Base-by-base conservation (phyloP, 1,140 invertebrate genomes). In the Wasmannia auropunctata region DNA sequence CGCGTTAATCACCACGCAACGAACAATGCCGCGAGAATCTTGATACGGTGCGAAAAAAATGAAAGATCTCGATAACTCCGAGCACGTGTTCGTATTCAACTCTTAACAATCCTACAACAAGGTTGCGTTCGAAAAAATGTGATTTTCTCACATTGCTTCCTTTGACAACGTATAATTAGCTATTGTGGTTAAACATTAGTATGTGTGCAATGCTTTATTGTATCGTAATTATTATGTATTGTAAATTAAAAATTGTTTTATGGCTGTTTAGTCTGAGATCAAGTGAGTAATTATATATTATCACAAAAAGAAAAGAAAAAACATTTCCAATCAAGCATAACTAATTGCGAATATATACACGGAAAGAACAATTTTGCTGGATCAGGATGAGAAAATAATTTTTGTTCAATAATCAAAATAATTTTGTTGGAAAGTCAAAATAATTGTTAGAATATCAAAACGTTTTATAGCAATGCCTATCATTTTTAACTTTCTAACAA, bases 21-120 rank as follows among this genome's bases (percentile, higher is more conserved):
- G 65, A 70, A 81, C 79, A 83, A 74, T 83, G 67, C 54, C 37
- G 51, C 14, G 54, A 43, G 46, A n/a, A 83, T 83, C 51, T 83
- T 58, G 79, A 83, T 83, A 72, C 25, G 63, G 34, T n/a, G n/a
- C n/a, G n/a, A 34, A 54, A 25, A 43, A 74, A 58, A 72, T 58
- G 51, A 46, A 74, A 83, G 37, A n/a, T 25, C 49, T 58, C 51
- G 51, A 58, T 72, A 51, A 81, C 49, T 7, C n/a, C n/a, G 34
- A 56, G 60, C 37, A 54, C 51, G 67, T 58, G n/a, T n/a, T n/a
- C 25, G 14, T 74, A 51, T 74, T 58, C 54, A 72, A 58, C 65
- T 72, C 51, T 40, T 43, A 54, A 80, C 65, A 40, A 72, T 72
- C 11, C 37, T 22, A n/a, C 22, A 22, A 56, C 46, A 74, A 37